These are phyloP conservation scores for Bubo scandiacus DNA, from an alignment of 2,113 vertebrate species.

Conservation along the genomic window DNA sequence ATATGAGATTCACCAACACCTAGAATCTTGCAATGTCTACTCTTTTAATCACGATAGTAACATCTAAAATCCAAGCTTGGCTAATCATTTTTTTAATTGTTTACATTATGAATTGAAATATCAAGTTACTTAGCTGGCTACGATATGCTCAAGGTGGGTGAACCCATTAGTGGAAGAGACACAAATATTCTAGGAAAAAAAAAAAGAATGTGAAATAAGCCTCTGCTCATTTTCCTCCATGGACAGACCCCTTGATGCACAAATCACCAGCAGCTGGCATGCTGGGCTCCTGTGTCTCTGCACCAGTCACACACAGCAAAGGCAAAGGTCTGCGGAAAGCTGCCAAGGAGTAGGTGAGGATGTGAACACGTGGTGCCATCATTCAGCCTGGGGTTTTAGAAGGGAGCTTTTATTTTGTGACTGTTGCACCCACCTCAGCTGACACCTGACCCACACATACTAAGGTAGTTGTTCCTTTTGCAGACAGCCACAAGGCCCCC, in stretches of 20 bases:
- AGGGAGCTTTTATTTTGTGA: neutral
- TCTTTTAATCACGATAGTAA: neutral
- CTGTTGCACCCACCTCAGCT: neutral
- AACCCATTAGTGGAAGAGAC: neutral
- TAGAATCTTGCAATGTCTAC: neutral
- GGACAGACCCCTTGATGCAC: neutral
- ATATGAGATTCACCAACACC: neutral
- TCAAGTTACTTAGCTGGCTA: neutral
- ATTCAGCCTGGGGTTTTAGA: too few relatives aligned
- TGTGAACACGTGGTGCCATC: neutral
- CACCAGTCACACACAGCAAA: neutral
- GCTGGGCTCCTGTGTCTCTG: accelerated
- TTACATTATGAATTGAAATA: neutral
- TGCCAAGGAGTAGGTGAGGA: neutral
- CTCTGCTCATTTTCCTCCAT: neutral
- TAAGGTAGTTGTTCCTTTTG: neutral
- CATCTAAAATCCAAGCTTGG: neutral
- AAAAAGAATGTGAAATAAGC: neutral
- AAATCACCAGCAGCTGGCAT: accelerated
- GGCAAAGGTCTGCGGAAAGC: neutral
- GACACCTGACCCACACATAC: accelerated
- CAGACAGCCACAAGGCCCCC: neutral
- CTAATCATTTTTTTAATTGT: neutral
- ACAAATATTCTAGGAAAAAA: neutral
- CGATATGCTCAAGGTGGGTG: neutral